Base-by-base conservation (phyloP, 2,888 invertebrate species). In the Cataglyphis livida region DNA sequence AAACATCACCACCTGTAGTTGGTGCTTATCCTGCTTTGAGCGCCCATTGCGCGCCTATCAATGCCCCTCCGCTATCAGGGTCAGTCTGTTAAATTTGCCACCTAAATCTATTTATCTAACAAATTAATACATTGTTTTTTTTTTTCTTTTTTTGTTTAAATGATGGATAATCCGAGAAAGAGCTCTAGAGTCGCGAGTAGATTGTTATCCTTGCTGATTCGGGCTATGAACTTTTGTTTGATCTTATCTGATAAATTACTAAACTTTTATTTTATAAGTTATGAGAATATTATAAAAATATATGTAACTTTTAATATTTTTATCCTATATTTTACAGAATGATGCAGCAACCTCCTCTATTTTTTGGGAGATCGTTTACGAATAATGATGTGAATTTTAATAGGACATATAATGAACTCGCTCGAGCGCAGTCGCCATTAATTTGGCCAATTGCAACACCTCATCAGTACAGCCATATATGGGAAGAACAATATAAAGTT, bases 201-300 rank as follows among this genome's bases (percentile, higher is more conserved):
- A 93, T 89, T 82, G 59, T 87, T 85, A 78, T 92, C 92, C 93
- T 90, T 86, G 91, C 84, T 75, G 92, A 94, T 92, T 93, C 90
- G 91, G 86, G 92, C 89, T 75, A 86, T 94, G 93, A 94, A 18
- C 4, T 78, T 78, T 70, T 44, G 44, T 93, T 94, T 93, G 93
- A 93, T 93, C 93, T 94, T 94, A 94, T 93, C 93, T 94, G 93
- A 94, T 62, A 62, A 51, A 76, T 51, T 48, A n/a, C 25, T n/a
- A 3, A 48, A 81, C 5, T 32, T 25, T 32, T 25, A 78, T 62
- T 74, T 65, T 74, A 32, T 25, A 70, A 25, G 12, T 25, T 35
- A 0, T 9, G 57, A 78, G 21, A 25, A 6, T 73, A 32, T 41
- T 25, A 38, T 57, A 32, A 18, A 48, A 35, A 65, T 15, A 18